phyloP scores from a whole-genome alignment of 2,888 invertebrate genomes.

The Phrixothrix hirtus region DNA sequence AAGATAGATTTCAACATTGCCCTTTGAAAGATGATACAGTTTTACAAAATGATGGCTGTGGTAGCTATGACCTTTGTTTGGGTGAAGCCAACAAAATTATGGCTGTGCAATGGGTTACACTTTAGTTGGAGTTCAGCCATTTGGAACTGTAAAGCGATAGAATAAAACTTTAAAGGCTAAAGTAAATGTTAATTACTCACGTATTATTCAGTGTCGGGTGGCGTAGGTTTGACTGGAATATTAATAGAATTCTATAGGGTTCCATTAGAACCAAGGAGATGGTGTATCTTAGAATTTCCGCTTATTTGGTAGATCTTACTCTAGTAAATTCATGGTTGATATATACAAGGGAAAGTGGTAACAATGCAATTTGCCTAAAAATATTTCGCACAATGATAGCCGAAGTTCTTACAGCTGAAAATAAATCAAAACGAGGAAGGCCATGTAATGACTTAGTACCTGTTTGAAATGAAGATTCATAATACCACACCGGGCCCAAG shows the following conservation, averaged over 20 bases:
- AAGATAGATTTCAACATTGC: not conserved
- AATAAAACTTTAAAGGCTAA: not conserved
- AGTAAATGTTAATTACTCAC: not conserved
- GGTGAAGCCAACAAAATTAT: not conserved
- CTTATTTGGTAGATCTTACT: not conserved
- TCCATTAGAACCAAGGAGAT: not conserved
- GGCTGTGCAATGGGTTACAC: not conserved
- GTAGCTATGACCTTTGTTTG: not conserved
- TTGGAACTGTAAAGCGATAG: not conserved
- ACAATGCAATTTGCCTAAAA: not conserved
- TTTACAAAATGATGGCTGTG: no score
- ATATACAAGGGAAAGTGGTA: not conserved
- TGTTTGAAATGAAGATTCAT: not conserved
- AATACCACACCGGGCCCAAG: not conserved
- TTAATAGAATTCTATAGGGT: no score
- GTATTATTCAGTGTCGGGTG: not conserved
- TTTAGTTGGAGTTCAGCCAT: not conserved
- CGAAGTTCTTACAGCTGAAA: not conserved
- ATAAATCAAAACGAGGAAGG: not conserved
- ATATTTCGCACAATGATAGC: not conserved
- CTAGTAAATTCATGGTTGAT: not conserved
- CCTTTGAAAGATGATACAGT: no score
- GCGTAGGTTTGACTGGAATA: no score
- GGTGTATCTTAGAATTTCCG: not conserved
- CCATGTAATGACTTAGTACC: not conserved